A percentile compares a stretch with the other conserved stretches of the same genome.
Evolutionary conservation across 2,888 invertebrate genomes (phyloP).

Genomic region (Sialis lutaria): DNA sequence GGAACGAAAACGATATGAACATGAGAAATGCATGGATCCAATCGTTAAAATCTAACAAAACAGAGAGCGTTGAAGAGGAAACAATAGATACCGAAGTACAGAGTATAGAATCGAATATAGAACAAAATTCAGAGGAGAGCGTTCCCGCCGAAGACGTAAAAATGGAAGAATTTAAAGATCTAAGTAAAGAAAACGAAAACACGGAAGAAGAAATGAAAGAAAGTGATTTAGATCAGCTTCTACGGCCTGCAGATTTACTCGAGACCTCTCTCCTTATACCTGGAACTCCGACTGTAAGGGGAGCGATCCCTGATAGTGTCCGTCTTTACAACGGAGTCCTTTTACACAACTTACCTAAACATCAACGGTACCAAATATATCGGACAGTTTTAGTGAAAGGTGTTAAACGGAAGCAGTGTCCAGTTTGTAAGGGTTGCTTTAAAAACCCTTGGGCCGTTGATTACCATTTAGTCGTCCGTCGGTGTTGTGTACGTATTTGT

Average conservation of each 20-base stretch:
- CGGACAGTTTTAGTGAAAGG: neutral
- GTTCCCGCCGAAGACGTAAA: neutral
- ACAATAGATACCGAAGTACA: neutral
- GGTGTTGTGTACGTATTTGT: conserved; percentile 4
- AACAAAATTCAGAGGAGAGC: neutral
- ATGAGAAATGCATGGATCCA: conserved; percentile 3
- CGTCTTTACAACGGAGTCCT: neutral
- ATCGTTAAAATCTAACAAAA: neutral
- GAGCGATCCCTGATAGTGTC: neutral
- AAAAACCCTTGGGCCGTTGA: conserved; percentile 1
- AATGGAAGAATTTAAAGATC: too few species aligned
- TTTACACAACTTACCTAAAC: neutral
- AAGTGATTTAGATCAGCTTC: neutral
- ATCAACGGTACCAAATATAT: conserved; percentile 1
- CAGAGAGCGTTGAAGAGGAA: neutral
- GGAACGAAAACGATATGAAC: conserved; percentile 1
- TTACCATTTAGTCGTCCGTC: conserved; percentile 2
- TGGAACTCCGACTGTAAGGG: neutral
- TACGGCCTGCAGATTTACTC: neutral
- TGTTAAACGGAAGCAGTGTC: conserved; percentile 1
- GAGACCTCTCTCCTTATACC: neutral
- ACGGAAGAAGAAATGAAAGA: neutral
- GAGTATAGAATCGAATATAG: neutral
- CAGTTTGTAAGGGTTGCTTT: conserved; percentile 1
- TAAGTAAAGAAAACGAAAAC: neutral